Evolutionary conservation across 2,797 vertebrate species (phyloP).

Genomic region (Gallinago nigripennis): DNA sequence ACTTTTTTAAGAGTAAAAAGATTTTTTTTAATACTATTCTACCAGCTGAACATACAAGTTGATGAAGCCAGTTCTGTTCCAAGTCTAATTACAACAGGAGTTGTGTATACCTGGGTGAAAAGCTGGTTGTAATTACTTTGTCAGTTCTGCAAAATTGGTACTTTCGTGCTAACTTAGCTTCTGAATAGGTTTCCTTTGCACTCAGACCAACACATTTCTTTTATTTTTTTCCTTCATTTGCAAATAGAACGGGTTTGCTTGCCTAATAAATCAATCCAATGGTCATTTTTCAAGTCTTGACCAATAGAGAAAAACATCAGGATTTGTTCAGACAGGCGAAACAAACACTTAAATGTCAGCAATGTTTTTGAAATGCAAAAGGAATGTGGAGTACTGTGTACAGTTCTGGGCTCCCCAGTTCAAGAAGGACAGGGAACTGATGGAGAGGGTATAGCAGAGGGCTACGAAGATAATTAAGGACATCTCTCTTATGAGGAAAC

Average conservation of each 20-base stretch:
- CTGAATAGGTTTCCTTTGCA: not conserved
- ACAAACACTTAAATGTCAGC: not conserved
- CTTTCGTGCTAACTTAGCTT: not conserved
- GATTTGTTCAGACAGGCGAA: not conserved
- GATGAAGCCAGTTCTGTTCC: not conserved
- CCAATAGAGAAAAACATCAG: not conserved
- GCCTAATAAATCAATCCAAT: not conserved
- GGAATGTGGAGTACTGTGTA: not conserved
- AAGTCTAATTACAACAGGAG: not conserved
- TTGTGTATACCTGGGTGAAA: not conserved
- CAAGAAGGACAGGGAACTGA: too few species aligned
- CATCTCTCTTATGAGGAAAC: too few species aligned
- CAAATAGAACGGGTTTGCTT: not conserved
- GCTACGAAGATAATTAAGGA: too few species aligned
- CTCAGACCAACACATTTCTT: not conserved
- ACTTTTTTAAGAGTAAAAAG: not conserved
- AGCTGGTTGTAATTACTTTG: not conserved
- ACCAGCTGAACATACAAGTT: not conserved
- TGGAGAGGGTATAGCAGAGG: too few species aligned
- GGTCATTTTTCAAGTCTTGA: not conserved
- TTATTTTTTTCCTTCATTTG: not conserved
- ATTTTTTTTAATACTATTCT: not conserved
- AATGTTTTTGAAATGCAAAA: not conserved
- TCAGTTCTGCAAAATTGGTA: constrained; percentile 3
- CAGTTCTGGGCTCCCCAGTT: too few species aligned